A percentile compares a stretch with the other conserved stretches of the same genome.
phyloP scores from a whole-genome alignment of 2,113 vertebrate genomes.

The cattle (Bos taurus) region ARS-UCD2.0 NC_037329.1:135485001-135485500 shows the following conservation, averaged over 20 bases:
- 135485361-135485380: no score
- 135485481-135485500: background rate
- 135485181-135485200: background rate
- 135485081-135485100: background rate
- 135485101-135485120: no score
- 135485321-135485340: background rate
- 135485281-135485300: no score
- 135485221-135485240: no score
- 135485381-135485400: background rate
- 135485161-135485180: background rate
- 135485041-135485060: fast-evolving
- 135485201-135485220: no score
- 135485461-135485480: background rate
- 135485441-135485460: background rate
- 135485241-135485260: no score
- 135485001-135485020: background rate
- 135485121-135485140: background rate
- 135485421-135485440: background rate
- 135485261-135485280: no score
- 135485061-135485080: background rate
- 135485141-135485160: background rate
- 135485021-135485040: background rate
- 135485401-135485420: background rate
- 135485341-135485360: background rate
- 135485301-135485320: background rate